These are phyloP conservation scores for Sicus ferrugineus DNA, from an alignment of 2,888 invertebrate species.

Conservation along the genomic window DNA sequence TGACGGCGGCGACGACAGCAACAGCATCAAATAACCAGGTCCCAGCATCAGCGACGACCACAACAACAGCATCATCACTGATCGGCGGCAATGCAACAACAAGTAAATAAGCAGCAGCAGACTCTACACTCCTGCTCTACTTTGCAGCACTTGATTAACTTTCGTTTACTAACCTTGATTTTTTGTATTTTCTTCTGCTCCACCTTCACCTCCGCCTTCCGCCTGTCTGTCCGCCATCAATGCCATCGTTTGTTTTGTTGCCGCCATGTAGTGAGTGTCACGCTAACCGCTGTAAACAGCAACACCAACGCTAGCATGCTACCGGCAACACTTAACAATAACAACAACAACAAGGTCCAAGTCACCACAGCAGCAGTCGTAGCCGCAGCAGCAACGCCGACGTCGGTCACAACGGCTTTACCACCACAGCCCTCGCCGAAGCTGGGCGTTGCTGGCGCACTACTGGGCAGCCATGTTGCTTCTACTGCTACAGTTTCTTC, in stretches of 20 bases:
- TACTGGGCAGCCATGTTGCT: conserved; percentile 35
- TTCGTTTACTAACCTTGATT: conserved; percentile 38
- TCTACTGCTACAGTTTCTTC: conserved; percentile 33
- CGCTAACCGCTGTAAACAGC: conserved; percentile 38
- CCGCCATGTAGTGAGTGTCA: conserved; percentile 42
- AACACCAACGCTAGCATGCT: conserved; percentile 35
- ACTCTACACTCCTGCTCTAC: neutral
- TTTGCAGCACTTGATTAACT: conserved; percentile 22
- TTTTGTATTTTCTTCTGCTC: conserved; percentile 29
- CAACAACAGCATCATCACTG: conserved; percentile 34
- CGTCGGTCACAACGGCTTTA: conserved; percentile 34
- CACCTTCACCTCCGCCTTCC: conserved; percentile 19
- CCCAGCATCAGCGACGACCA: conserved; percentile 18
- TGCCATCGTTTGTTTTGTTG: conserved; percentile 8
- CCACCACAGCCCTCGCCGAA: conserved; percentile 36
- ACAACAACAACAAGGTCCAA: conserved; percentile 43
- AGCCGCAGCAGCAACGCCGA: conserved; percentile 34
- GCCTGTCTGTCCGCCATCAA: conserved; percentile 2
- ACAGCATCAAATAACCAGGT: neutral
- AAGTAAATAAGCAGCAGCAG: conserved; percentile 28
- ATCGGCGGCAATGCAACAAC: conserved; percentile 21
- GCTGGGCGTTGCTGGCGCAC: conserved; percentile 35
- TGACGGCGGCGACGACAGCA: conserved; percentile 41
- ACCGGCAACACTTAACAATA: conserved; percentile 46
- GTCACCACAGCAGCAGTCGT: conserved; percentile 40